These are phyloP conservation scores for Aspidapion aeneum DNA, from an alignment of 2,888 invertebrate genomes.

Conservation along the genomic window DNA sequence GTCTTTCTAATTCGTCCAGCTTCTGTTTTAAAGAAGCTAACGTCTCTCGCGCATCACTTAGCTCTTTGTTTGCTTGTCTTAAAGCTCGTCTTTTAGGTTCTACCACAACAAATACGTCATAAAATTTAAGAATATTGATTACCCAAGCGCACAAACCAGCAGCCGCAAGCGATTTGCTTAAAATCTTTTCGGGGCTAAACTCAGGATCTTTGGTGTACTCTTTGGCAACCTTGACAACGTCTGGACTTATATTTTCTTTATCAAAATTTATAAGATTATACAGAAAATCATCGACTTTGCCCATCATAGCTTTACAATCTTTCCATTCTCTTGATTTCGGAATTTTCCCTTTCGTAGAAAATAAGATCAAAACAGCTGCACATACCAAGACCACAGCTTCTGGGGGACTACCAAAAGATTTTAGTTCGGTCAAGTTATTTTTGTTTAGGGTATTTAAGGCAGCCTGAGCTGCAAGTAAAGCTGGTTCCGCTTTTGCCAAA, in stretches of 20 bases:
- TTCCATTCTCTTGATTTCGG: constrained; percentile 94
- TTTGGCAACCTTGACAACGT: constrained; percentile 74
- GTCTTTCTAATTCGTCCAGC: constrained; percentile 72
- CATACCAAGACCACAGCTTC: constrained; percentile 83
- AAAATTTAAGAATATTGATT: constrained; percentile 85
- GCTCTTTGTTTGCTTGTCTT: constrained; percentile 78
- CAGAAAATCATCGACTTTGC: constrained; percentile 81
- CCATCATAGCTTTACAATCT: constrained; percentile 84
- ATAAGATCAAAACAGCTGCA: constrained; percentile 84
- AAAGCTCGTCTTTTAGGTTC: constrained; percentile 89
- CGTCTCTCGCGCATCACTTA: constrained; percentile 78
- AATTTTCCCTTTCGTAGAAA: constrained; percentile 77
- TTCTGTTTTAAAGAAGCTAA: constrained; percentile 72
- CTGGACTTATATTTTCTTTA: constrained; percentile 89
- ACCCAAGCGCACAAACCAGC: constrained; percentile 94
- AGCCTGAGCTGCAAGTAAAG: constrained; percentile 82
- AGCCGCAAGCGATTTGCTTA: constrained; percentile 85
- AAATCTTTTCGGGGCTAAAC: constrained; percentile 80
- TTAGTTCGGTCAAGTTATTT: constrained; percentile 89
- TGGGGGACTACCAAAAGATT: constrained; percentile 90
- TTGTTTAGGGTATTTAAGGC: constrained; percentile 92
- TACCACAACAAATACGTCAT: constrained; percentile 86
- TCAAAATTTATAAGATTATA: constrained; percentile 81
- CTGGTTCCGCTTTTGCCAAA: constrained; percentile 88
- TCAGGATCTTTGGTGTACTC: constrained; percentile 67